Evolutionary conservation across 2,797 vertebrate genomes (phyloP).

Genomic region (Melanotaenia nigrans): DNA sequence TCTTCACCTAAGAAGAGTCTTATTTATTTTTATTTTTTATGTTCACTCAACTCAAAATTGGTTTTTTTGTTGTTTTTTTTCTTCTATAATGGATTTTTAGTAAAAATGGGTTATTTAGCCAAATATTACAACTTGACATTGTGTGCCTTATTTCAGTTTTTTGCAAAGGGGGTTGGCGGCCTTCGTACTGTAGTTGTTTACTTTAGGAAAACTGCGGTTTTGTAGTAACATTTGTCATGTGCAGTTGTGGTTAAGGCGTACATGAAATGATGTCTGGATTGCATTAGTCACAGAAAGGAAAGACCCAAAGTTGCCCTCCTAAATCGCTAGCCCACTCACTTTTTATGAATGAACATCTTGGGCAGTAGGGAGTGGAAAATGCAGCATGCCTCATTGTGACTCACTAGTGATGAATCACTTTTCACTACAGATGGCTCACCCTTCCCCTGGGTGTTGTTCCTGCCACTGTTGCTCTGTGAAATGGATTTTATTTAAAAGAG

Average conservation of each 20-base stretch:
- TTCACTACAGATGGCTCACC: constrained; percentile 67
- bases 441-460: constrained; percentile 58
- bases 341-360: constrained; percentile 89
- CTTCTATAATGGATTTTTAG: neutral
- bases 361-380: constrained; percentile 48
- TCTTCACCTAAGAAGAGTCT: constrained; percentile 28
- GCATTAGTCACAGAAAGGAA: constrained; percentile 74
- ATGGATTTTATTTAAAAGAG: neutral
- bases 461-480: constrained; percentile 43
- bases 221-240: constrained; percentile 68
- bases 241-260: constrained; percentile 56
- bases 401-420: constrained; percentile 78
- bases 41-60: constrained; percentile 33
- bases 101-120: neutral
- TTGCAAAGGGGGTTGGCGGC: constrained; percentile 3
- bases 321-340: constrained; percentile 52
- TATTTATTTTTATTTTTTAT: constrained; percentile 53
- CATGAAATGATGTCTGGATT: constrained; percentile 54
- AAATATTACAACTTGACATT: neutral
- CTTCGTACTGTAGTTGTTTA: constrained; percentile 23
- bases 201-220: constrained; percentile 47
- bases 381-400: constrained; percentile 70
- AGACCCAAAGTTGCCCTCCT: constrained; percentile 65
- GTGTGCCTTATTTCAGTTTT: neutral
- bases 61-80: neutral